phyloP scores from a whole-genome alignment of 2,113 vertebrate species.

The Oplegnathus fasciatus region DNA sequence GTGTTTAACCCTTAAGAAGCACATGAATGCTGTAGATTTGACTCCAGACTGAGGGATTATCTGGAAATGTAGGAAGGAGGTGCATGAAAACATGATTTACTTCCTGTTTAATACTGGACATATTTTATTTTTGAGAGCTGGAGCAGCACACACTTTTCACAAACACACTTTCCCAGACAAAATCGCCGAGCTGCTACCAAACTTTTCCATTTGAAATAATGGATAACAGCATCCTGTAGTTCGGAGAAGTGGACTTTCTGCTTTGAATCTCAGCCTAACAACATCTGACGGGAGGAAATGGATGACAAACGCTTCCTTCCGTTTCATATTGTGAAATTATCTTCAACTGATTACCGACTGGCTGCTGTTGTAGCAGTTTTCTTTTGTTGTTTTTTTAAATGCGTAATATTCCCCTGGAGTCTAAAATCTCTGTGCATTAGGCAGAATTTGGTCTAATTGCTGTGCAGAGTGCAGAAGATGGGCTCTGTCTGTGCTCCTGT shows the following conservation, averaged over 20 bases:
- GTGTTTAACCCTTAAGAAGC: not conserved
- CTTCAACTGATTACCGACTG: not conserved
- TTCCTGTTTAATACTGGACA: not conserved
- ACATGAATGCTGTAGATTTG: not conserved
- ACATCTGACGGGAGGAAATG: conserved; percentile 12
- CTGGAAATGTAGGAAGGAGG: not conserved
- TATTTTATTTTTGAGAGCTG: not conserved
- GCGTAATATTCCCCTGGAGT: not conserved
- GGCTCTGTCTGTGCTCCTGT: not conserved
- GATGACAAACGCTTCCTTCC: not conserved
- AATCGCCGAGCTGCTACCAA: too few relatives aligned
- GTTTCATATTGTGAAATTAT: not conserved
- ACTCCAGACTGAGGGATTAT: not conserved
- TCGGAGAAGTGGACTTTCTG: not conserved
- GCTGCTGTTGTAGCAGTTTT: not conserved
- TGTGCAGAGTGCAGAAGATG: not conserved
- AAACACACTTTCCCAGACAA: not conserved
- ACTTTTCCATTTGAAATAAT: not conserved
- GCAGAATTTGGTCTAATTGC: not conserved
- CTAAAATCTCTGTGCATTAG: not conserved
- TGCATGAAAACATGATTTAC: too few relatives aligned
- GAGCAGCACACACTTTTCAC: not conserved
- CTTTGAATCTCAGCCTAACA: conserved; percentile 17
- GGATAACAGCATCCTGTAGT: not conserved
- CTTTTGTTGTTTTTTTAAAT: not conserved